These are phyloP conservation scores for Serinus canaria DNA, from an alignment of 2,113 vertebrate genomes.

Conservation along the genomic window DNA sequence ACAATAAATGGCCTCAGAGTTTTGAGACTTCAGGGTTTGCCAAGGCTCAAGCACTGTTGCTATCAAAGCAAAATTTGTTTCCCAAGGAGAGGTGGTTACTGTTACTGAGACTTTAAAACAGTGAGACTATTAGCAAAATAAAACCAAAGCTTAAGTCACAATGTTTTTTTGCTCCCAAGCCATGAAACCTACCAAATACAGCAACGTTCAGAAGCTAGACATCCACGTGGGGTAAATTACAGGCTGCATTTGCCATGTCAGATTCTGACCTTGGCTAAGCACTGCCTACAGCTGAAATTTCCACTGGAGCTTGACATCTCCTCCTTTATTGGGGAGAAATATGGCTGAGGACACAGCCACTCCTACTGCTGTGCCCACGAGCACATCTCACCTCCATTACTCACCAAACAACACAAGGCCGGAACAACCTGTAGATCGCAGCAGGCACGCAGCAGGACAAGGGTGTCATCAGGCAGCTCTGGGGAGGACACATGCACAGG, in stretches of 20 bases:
- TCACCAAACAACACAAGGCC: slow-evolving; percentile 68
- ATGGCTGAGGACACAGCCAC: not conserved
- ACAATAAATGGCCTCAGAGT: not conserved
- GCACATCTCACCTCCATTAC: not conserved
- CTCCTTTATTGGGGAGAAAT: not conserved
- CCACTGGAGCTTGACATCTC: not conserved
- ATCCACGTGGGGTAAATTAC: not conserved
- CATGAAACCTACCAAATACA: not conserved
- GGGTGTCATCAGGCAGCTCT: slow-evolving; percentile 81
- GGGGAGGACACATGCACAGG: slow-evolving; percentile 21
- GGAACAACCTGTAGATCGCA: slow-evolving; percentile 75
- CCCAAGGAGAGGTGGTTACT: not conserved
- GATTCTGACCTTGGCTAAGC: not conserved
- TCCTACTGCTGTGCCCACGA: not conserved
- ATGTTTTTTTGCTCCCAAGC: not conserved
- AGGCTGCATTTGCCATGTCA: rapidly evolving
- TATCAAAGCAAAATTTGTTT: not conserved
- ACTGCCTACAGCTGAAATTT: not conserved
- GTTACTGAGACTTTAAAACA: not conserved
- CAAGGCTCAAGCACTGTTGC: not conserved
- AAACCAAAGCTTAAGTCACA: not conserved
- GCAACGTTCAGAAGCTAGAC: not conserved
- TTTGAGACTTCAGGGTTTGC: not conserved
- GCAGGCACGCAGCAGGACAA: slow-evolving; percentile 76
- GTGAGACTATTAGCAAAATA: not conserved